Evolutionary conservation across 2,888 invertebrate genomes (phyloP).

Genomic region (Rhopalosiphum nymphaeae): DNA sequence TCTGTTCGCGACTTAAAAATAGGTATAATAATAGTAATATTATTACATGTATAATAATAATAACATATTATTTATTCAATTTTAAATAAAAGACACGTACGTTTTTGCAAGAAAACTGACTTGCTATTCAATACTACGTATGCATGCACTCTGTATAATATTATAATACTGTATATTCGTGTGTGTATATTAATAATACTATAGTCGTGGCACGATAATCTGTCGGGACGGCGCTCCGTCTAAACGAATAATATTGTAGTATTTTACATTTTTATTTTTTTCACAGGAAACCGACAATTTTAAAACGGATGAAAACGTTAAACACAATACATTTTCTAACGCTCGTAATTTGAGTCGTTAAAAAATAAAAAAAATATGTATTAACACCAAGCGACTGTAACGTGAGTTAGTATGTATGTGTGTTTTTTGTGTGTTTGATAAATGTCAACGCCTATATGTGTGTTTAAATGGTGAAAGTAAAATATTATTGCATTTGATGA

Average conservation of each 20-base stretch:
- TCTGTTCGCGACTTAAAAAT: background rate
- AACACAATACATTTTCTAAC: background rate
- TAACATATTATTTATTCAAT: background rate
- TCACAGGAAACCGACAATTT: constrained; percentile 25
- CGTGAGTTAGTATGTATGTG: background rate
- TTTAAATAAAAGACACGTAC: background rate
- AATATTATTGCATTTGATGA: constrained; percentile 20
- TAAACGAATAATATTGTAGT: constrained; percentile 2
- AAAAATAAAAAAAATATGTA: background rate
- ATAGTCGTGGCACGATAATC: background rate
- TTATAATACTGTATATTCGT: background rate
- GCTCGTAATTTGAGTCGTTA: background rate
- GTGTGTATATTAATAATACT: background rate
- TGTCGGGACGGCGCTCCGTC: background rate
- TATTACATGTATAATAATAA: no score
- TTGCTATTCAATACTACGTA: no score
- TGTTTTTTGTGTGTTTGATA: background rate
- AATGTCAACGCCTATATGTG: constrained; percentile 31
- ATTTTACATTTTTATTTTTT: constrained; percentile 29
- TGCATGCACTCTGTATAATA: background rate
- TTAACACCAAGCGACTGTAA: background rate
- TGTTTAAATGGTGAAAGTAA: constrained; percentile 46
- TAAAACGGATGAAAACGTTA: constrained; percentile 16
- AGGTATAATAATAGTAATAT: no score
- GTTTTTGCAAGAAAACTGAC: background rate